Evolutionary conservation across 2,113 vertebrate species (phyloP), one percentile per base, ranked within the genome.

Genomic region (Myotis yumanensis): DNA sequence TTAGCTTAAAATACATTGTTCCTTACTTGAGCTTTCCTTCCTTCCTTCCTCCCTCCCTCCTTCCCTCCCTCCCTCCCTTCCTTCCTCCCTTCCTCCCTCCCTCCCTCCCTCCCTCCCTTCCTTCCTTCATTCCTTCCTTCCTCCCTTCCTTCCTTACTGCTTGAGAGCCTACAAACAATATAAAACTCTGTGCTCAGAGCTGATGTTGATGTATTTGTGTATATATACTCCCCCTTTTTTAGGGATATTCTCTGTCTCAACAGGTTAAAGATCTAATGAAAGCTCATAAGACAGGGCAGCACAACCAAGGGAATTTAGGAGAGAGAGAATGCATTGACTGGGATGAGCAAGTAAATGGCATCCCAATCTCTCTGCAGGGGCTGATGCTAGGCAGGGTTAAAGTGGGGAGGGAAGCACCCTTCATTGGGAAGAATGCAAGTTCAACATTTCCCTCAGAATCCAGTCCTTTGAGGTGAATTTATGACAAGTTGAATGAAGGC

Each of bases 1-100:
- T 87, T 93, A 90, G 20, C 15, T 93, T 89, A 80, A 94, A 96
- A 84, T 57, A 66, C 11, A 86, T 52, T 86, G 54, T 59, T 94
- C 23, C 43, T 95, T 89, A 28, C 10, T 30, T 76, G 46, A 71
- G 28, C 28, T 32, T 68, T 15, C 64, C 54, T 57, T 25, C 57
- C 23, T 59, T 8, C 22, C 37, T 15, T 5, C 46, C 46, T 77
- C n/a, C 16, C 16, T 76, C 3, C 28, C 16, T 76, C 1, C 32
- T 7, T n/a, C 7, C 15, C 12, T 16, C 3, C 28, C 62, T 30
- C 14, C 62, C 28, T 64, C 6, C 62, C 11, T 64, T 11, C 59
- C 25, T 28, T 28, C 11, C 22, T 43, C 12, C 5, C 72, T 46
- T 1, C 16, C 51, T 17, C 3, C 16, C 51, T 17, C 5, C 5